Percentiles rank a stretch among this genome's conserved stretches.
phyloP scores from a whole-genome alignment of 2,113 vertebrate genomes.

The Aramus guarauna region DNA sequence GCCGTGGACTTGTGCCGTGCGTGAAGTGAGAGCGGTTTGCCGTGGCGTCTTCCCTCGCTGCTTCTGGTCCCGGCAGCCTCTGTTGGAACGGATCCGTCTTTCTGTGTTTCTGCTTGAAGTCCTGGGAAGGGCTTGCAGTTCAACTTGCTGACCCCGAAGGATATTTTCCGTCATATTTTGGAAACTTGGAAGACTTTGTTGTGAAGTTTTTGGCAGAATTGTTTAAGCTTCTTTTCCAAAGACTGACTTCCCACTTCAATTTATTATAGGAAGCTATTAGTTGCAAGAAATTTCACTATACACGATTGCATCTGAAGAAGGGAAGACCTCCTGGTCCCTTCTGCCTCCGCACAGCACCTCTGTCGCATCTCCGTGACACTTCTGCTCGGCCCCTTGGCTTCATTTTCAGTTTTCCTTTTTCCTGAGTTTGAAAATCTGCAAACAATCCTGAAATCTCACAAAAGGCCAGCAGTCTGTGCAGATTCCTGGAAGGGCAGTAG shows the following conservation, averaged over 20 bases:
- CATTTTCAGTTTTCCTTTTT: not conserved
- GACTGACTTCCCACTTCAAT: not conserved
- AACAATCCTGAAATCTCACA: not conserved
- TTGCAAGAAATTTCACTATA: not conserved
- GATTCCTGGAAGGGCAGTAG: not conserved
- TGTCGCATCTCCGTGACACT: not conserved
- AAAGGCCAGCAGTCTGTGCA: not conserved
- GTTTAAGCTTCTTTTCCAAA: not conserved
- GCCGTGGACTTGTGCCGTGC: accelerated
- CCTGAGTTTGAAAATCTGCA: not conserved
- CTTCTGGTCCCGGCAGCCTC: slow-evolving; percentile 32
- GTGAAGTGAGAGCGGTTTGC: not conserved
- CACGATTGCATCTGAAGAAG: not conserved
- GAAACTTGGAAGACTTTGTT: slow-evolving; percentile 46
- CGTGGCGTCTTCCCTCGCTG: not conserved
- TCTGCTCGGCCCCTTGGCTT: not conserved
- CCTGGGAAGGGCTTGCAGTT: slow-evolving; percentile 52
- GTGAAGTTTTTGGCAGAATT: slow-evolving; percentile 42
- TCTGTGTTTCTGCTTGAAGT: not conserved
- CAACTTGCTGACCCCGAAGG: not conserved
- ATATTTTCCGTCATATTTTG: slow-evolving; percentile 42
- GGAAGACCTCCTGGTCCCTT: not conserved
- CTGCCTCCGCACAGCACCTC: not conserved
- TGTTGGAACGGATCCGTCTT: not conserved
- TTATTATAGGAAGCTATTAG: not conserved